Percentiles rank a stretch among this genome's conserved stretches.
Evolutionary conservation across 2,888 invertebrate genomes (phyloP).

Genomic region (Mythimna impura): DNA sequence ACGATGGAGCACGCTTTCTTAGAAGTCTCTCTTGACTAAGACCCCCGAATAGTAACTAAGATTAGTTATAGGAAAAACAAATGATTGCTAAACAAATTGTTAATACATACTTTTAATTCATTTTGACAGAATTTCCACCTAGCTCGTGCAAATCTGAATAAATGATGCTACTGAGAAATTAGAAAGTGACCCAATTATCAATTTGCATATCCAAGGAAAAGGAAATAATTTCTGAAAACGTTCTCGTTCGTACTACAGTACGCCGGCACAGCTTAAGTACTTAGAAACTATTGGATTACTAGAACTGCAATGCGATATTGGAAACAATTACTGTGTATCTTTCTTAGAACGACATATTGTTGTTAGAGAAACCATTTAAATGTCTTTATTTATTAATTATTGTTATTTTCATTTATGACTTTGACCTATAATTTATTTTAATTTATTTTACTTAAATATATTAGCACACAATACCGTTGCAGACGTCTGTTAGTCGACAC

Average conservation of each 20-base stretch:
- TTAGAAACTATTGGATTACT: conserved; percentile 41
- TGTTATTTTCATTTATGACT: no score
- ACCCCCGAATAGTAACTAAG: no score
- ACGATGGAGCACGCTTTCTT: no score
- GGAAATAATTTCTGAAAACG: conserved; percentile 29
- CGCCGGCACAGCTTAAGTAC: conserved; percentile 44
- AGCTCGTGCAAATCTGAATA: not conserved
- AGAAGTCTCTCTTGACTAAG: no score
- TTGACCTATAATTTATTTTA: no score
- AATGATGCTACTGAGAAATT: not conserved
- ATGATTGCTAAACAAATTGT: no score
- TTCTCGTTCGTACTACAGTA: conserved; percentile 22
- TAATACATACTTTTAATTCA: no score
- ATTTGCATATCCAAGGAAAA: conserved; percentile 3
- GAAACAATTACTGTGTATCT: conserved; percentile 44
- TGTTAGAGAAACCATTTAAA: conserved; percentile 13
- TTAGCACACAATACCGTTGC: no score
- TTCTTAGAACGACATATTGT: conserved; percentile 37
- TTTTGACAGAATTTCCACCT: not conserved
- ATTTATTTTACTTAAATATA: no score
- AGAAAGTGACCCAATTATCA: not conserved
- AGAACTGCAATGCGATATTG: conserved; percentile 45
- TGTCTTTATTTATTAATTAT: not conserved
- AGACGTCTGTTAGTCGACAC: no score
- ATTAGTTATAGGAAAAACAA: no score